phyloP scores from a whole-genome alignment of 2,797 vertebrate species.

The Pantherophis vulpinus region DNA sequence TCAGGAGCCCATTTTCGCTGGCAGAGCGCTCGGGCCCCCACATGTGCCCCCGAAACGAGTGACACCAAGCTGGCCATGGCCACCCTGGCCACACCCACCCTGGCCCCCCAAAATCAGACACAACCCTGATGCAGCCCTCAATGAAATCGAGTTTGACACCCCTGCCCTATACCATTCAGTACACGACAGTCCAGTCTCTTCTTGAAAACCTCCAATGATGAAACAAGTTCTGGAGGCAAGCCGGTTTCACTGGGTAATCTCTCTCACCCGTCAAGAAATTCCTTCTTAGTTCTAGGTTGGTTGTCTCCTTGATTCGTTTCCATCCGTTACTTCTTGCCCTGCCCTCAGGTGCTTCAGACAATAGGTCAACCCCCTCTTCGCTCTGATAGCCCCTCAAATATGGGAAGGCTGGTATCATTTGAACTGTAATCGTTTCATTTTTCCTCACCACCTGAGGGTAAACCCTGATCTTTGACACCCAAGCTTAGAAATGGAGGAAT shows the following conservation, averaged over 20 bases:
- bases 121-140: too few relatives aligned
- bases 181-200: too few relatives aligned
- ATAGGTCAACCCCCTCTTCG: background rate
- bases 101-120: too few relatives aligned
- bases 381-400: background rate
- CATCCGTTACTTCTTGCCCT: background rate
- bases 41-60: too few relatives aligned
- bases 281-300: background rate
- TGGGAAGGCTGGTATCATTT: background rate
- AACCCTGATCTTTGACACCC: background rate
- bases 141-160: too few relatives aligned
- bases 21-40: too few relatives aligned
- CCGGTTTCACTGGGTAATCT: background rate
- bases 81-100: too few relatives aligned
- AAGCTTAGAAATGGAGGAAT: background rate
- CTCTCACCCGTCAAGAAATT: background rate
- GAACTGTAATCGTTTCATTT: background rate
- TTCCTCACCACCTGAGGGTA: background rate
- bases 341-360: background rate
- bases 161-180: too few relatives aligned
- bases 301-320: background rate
- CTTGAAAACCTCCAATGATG: too few relatives aligned
- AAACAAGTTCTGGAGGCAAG: too few relatives aligned
- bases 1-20: too few relatives aligned
- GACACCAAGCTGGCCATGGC: too few relatives aligned